A percentile compares a stretch with the other conserved stretches of the same genome.
Conservation (phyloP, 2,797 vertebrate species). For the Lagodon rhomboides region DNA sequence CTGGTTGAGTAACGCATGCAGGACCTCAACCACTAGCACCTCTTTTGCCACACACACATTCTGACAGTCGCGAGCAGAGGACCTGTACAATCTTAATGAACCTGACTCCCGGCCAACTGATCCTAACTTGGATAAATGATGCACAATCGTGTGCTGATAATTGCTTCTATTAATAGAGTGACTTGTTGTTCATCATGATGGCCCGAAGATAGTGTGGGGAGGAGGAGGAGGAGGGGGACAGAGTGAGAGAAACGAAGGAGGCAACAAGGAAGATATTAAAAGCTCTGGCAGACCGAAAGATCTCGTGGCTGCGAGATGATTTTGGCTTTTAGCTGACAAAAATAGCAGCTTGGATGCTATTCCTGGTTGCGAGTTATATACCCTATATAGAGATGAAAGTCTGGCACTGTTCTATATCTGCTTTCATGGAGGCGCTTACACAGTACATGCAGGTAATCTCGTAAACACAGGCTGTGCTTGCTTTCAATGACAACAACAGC, state of each 20-base stretch:
- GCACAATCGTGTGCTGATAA: slow-evolving; percentile 49
- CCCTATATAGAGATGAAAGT: slow-evolving; percentile 67
- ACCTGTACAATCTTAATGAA: slow-evolving; percentile 31
- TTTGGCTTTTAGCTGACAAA: slow-evolving; percentile 66
- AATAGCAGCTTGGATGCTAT: slow-evolving; percentile 75
- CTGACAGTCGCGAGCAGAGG: neutral
- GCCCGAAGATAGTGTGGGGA: slow-evolving; percentile 33
- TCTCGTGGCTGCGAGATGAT: slow-evolving; percentile 51
- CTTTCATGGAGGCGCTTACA: slow-evolving; percentile 10
- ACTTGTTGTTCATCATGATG: slow-evolving; percentile 66
- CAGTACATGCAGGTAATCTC: slow-evolving; percentile 35
- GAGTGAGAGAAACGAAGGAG: slow-evolving; percentile 15
- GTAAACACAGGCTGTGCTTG: slow-evolving; percentile 22
- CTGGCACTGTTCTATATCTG: slow-evolving; percentile 51
- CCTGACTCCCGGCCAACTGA: slow-evolving; percentile 23
- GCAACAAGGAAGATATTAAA: slow-evolving; percentile 62
- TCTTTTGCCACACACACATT: too few species aligned
- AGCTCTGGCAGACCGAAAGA: slow-evolving; percentile 56
- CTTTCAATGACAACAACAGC: slow-evolving; percentile 28
- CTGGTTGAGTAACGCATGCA: neutral
- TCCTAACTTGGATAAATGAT: slow-evolving; percentile 58
- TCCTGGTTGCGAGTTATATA: slow-evolving; percentile 64
- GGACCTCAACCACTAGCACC: too few species aligned
- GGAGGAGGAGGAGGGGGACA: neutral
- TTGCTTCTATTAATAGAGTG: slow-evolving; percentile 72